A percentile compares a stretch with the other conserved stretches of the same genome.
Conservation (phyloP, 2,113 vertebrate species). For the Camelus bactrianus region DNA sequence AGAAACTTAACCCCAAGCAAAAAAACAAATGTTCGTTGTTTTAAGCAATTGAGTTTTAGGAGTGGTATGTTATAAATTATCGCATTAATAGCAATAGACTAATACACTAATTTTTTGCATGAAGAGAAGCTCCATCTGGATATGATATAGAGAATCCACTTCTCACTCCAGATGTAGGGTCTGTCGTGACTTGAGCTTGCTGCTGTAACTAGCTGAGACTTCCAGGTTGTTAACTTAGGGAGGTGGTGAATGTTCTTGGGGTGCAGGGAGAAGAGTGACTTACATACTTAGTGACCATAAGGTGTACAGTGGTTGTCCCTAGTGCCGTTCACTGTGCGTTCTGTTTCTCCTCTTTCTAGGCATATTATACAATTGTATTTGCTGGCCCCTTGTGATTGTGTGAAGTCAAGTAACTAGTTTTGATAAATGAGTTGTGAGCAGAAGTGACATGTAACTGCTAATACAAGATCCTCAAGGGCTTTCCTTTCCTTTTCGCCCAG, state of each 20-base stretch:
- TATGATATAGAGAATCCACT: background rate
- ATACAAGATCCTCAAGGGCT: background rate
- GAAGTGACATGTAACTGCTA: background rate
- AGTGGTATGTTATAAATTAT: background rate
- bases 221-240: background rate
- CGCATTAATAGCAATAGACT: background rate
- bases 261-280: background rate
- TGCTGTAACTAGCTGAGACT: background rate
- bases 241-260: background rate
- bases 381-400: background rate
- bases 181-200: background rate
- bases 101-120: background rate
- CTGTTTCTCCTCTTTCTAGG: background rate
- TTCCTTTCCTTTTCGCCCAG: background rate
- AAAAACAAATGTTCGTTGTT: background rate
- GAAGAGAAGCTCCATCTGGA: background rate
- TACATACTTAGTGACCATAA: background rate
- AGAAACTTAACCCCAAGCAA: background rate
- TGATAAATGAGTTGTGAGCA: background rate
- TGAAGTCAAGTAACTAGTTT: background rate
- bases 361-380: background rate
- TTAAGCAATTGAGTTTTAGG: background rate
- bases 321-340: background rate
- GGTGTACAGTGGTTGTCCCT: background rate
- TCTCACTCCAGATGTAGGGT: background rate